phyloP scores from a whole-genome alignment of 2,113 vertebrate species.

The Steatornis caripensis region DNA sequence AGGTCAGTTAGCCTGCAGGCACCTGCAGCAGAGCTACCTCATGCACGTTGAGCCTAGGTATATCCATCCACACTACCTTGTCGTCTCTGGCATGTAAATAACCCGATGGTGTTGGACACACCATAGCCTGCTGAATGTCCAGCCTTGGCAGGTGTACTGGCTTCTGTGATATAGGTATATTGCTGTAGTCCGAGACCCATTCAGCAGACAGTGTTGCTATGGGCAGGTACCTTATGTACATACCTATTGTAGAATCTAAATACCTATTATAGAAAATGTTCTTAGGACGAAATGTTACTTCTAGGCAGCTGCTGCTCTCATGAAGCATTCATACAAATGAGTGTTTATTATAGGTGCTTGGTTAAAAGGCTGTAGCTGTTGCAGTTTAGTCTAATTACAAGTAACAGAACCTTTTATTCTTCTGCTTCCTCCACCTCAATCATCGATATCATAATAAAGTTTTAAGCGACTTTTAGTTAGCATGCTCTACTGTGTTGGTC shows the following conservation, averaged over 20 bases:
- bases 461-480: neutral
- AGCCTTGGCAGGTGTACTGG: neutral
- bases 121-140: neutral
- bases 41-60: rapidly evolving
- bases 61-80: neutral
- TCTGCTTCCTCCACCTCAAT: neutral
- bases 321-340: neutral
- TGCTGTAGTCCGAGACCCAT: neutral
- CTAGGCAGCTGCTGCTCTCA: neutral
- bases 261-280: neutral
- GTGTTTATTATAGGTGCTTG: neutral
- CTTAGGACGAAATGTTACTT: neutral
- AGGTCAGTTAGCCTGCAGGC: neutral
- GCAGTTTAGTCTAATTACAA: neutral
- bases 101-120: rapidly evolving
- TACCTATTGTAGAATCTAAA: no score
- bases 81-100: neutral
- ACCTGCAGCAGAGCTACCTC: neutral
- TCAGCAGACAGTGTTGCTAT: no score
- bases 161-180: neutral
- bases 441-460: neutral
- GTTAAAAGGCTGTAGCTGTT: neutral
- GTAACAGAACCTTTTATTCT: neutral
- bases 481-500: neutral
- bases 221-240: no score